phyloP scores from a whole-genome alignment of 2,797 vertebrate species.

The Steatocranus sp. region DNA sequence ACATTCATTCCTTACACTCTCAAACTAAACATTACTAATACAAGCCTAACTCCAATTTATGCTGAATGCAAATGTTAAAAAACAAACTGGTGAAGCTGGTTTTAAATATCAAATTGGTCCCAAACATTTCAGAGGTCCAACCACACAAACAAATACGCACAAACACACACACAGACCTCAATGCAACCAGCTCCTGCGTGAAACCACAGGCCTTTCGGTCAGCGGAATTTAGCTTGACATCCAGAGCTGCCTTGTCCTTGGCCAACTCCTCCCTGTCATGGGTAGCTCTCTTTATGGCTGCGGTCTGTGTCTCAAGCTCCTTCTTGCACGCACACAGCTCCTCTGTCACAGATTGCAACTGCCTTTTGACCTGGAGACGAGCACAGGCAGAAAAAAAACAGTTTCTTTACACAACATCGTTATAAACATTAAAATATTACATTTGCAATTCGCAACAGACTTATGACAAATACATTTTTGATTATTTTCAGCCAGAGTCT shows the following conservation, averaged over 20 bases:
- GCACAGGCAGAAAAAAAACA: not conserved
- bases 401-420: not conserved
- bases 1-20: not conserved
- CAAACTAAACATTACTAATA: slow-evolving; percentile 11
- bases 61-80: not conserved
- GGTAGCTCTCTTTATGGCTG: slow-evolving; percentile 57
- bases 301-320: slow-evolving; percentile 69
- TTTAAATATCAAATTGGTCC: not conserved
- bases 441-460: not conserved
- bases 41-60: not conserved
- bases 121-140: slow-evolving; percentile 13
- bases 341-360: slow-evolving; percentile 70
- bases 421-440: not conserved
- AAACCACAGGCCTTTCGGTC: slow-evolving; percentile 71
- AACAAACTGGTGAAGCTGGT: slow-evolving; percentile 8
- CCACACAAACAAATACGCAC: slow-evolving; percentile 25
- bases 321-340: slow-evolving; percentile 67
- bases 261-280: slow-evolving; percentile 73
- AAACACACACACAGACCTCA: slow-evolving; percentile 70
- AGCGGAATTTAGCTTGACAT: slow-evolving; percentile 72
- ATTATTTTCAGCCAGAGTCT: not conserved
- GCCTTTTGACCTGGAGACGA: slow-evolving; percentile 60
- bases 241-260: slow-evolving; percentile 72
- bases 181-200: slow-evolving; percentile 67
- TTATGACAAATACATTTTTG: not conserved